Base-by-base conservation (phyloP, 2,797 vertebrate genomes). In the Myotis myotis region DNA sequence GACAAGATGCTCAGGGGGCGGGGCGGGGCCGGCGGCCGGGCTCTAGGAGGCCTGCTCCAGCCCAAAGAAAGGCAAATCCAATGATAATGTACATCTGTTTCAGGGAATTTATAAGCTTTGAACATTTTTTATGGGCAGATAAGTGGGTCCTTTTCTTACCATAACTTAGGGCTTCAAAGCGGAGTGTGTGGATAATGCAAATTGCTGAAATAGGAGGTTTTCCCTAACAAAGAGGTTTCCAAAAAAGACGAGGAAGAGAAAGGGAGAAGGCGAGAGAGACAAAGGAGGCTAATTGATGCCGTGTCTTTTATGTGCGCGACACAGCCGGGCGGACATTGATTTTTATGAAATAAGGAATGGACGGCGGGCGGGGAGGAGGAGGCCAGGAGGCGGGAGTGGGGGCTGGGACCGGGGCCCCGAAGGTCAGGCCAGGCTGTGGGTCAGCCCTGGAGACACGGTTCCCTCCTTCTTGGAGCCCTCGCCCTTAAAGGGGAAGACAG, bases 71-170 rank as follows among this genome's bases (percentile, higher is more conserved):
- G 98, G 99, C 99, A 99, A 99, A 99, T 99, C 99, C 99, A 99
- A 99, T 99, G 99, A 99, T 99, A 99, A 99, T 99, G 99, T 99
- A 99, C 99, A 99, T 99, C 99, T 99, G 99, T 99, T 99, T 99
- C 99, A 99, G 98, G 98, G 98, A 99, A 99, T 99, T 99, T 99
- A 99, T 99, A 99, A 98, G 99, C 99, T 99, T 99, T 99, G 99
- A 99, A 99, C 98, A 98, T 99, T 99, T 99, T 99, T 99, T 99
- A 99, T 99, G 99, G 98, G 98, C 98, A 99, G 98, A 99, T 99
- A 99, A 99, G 99, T 99, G 99, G 99, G 99, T 98, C 98, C 98
- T 99, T 99, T 99, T 99, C 99, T 99, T 99, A 99, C 99, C 98
- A 99, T 99, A 99, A 99, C 99, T 99, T 98, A 98, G 98, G 98